Evolutionary conservation across 2,797 vertebrate species (phyloP).

Genomic region (Pantherophis alleghaniensis): DNA sequence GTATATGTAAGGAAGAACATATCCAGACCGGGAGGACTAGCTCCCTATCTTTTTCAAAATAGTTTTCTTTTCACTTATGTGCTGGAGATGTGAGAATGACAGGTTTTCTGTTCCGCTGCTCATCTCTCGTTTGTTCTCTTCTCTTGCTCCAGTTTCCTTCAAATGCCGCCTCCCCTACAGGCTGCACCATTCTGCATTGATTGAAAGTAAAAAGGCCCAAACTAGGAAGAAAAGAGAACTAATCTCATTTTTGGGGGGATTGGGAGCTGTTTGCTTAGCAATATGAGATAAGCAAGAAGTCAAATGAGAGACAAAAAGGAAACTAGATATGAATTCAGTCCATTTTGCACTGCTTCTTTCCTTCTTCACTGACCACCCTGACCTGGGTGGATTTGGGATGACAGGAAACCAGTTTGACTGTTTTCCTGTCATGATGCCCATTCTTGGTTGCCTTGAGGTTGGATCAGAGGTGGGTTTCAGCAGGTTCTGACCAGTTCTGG

Average conservation of each 20-base stretch:
- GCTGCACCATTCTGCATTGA: background rate
- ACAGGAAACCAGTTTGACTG: background rate
- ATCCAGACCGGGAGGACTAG: background rate
- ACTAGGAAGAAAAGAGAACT: background rate
- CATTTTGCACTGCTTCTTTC: background rate
- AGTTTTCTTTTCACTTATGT: background rate
- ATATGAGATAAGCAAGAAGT: background rate
- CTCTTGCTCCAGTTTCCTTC: background rate
- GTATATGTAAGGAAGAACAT: background rate
- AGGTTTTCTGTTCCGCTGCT: background rate
- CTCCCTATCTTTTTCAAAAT: background rate
- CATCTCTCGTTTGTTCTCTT: background rate
- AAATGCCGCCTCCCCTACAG: background rate
- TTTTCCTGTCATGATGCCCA: background rate
- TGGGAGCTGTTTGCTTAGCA: background rate
- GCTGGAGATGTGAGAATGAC: background rate
- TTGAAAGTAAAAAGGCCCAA: background rate
- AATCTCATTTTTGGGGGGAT: background rate
- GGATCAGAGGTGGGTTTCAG: background rate
- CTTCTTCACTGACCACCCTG: background rate
- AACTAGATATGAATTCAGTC: background rate
- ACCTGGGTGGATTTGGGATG: background rate
- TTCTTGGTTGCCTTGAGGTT: background rate
- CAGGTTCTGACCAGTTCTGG: too few species aligned
- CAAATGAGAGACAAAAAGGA: background rate